A percentile compares a stretch with the other conserved stretches of the same genome.
phyloP scores from a whole-genome alignment of 1,140 invertebrate species.

The Leptopilina boulardi region DNA sequence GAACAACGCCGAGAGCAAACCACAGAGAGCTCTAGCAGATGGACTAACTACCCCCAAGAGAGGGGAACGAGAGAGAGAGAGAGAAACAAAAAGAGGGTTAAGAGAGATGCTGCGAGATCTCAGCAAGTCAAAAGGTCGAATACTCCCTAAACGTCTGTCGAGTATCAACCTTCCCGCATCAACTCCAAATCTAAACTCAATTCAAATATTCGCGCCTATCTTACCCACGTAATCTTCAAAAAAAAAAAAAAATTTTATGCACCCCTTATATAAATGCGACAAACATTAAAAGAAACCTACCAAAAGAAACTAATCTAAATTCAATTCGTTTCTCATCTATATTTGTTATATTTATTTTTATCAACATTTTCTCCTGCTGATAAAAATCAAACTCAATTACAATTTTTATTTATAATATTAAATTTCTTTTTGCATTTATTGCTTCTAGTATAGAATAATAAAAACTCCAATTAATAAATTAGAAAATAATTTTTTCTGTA shows the following conservation, averaged over 20 bases:
- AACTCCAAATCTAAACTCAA: conserved; percentile 33
- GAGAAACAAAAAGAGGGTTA: conserved; percentile 39
- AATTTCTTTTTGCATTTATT: no score
- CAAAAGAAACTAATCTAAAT: conserved; percentile 24
- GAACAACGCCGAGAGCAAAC: conserved; percentile 14
- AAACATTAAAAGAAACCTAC: neutral
- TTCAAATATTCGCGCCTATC: conserved; percentile 27
- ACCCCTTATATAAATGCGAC: neutral
- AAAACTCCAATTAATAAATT: no score
- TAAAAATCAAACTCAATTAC: no score
- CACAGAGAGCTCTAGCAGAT: conserved; percentile 59
- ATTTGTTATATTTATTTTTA: neutral
- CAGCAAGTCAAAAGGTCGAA: conserved; percentile 50
- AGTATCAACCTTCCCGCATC: conserved; percentile 64
- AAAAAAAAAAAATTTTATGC: neutral
- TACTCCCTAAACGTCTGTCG: conserved; percentile 62
- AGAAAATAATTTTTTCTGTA: no score
- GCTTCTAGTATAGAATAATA: no score
- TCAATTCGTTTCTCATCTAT: neutral
- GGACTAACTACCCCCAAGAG: conserved; percentile 71
- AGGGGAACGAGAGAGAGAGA: conserved; percentile 45
- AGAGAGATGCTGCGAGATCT: conserved; percentile 19
- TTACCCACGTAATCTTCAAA: conserved; percentile 16
- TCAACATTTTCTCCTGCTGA: no score
- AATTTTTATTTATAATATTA: no score